A percentile compares a stretch with the other conserved stretches of the same genome.
These are phyloP conservation scores for Anastrepha obliqua DNA, from an alignment of 1,140 invertebrate species.

Conservation along the genomic window DNA sequence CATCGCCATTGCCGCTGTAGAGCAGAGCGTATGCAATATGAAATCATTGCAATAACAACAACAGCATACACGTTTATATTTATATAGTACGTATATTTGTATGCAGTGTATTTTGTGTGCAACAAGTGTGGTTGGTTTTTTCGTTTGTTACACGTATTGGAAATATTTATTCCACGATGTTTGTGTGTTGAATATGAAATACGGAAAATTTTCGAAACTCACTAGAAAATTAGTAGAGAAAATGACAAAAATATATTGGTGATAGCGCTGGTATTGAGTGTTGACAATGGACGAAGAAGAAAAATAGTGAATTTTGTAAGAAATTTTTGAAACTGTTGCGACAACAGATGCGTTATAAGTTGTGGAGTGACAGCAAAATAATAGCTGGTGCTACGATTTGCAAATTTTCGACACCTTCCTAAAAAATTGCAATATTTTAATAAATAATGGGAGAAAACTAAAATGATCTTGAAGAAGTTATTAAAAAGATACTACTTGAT, in stretches of 20 bases:
- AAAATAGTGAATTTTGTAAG: not conserved
- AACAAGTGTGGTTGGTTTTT: constrained; percentile 32
- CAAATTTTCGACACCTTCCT: no score
- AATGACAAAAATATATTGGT: not conserved
- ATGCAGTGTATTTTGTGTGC: not conserved
- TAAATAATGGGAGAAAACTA: not conserved
- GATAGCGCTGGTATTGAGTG: not conserved
- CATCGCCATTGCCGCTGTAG: not conserved
- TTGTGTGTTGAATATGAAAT: constrained; percentile 3
- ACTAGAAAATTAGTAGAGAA: not conserved
- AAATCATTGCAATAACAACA: constrained; percentile 16
- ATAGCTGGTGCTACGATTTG: no score
- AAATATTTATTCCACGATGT: not conserved
- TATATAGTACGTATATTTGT: not conserved
- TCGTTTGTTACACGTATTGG: not conserved
- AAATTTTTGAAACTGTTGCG: not conserved
- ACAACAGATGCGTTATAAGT: not conserved
- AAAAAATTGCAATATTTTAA: not conserved
- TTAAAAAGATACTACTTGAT: not conserved
- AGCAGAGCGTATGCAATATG: constrained; percentile 7
- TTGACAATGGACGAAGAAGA: not conserved
- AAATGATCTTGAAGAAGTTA: not conserved
- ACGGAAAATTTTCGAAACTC: constrained; percentile 1
- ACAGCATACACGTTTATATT: not conserved
- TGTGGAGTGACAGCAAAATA: no score